Evolutionary conservation across 2,113 vertebrate genomes (phyloP).

Genomic region (Scomber colias): DNA sequence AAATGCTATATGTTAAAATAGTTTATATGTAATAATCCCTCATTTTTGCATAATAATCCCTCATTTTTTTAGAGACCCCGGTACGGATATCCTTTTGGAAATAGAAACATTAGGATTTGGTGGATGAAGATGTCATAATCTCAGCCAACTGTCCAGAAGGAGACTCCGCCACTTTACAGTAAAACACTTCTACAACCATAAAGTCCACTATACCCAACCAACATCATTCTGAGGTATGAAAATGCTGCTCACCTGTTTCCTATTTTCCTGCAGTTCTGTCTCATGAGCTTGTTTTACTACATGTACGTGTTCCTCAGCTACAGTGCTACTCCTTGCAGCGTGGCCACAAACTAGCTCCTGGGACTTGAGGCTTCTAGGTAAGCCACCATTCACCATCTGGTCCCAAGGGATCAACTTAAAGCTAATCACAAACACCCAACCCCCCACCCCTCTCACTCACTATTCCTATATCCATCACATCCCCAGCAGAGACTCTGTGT

Average conservation of each 20-base stretch:
- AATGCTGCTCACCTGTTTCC: conserved; percentile 57
- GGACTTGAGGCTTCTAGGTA: conserved; percentile 61
- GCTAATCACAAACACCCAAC: conserved; percentile 74
- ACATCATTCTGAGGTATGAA: neutral
- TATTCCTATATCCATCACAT: conserved; percentile 16
- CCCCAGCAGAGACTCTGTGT: conserved; percentile 25
- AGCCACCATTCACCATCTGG: conserved; percentile 80
- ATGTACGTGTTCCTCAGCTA: conserved; percentile 10
- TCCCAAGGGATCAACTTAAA: conserved; percentile 73
- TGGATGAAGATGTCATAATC: neutral
- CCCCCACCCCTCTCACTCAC: conserved; percentile 46
- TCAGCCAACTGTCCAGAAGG: neutral
- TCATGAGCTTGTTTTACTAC: conserved; percentile 7
- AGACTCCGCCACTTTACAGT: neutral
- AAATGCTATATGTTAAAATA: neutral
- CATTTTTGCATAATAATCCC: neutral
- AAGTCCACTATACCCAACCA: neutral
- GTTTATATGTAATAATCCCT: neutral
- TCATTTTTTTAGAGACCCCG: neutral
- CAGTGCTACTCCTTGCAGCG: conserved; percentile 16
- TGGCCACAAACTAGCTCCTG: conserved; percentile 46
- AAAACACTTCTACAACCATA: neutral
- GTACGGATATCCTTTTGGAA: neutral
- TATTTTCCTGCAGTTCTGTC: neutral
- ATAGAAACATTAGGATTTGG: neutral